Evolutionary conservation across 2,888 invertebrate genomes (phyloP).

Genomic region (Aethes cnicana): DNA sequence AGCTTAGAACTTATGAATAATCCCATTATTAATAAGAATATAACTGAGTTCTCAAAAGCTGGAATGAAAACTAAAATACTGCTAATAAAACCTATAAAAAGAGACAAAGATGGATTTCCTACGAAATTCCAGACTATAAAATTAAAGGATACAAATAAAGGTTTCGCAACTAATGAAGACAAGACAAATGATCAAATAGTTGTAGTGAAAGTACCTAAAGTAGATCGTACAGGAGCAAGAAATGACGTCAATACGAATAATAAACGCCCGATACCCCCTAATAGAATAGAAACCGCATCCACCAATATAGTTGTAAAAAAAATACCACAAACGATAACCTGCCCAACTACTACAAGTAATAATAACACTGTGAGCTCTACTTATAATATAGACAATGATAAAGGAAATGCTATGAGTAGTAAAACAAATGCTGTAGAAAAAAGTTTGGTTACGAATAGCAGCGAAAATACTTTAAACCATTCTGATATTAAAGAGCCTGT

Average conservation of each 20-base stretch:
- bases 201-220: slow-evolving; percentile 70
- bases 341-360: background rate
- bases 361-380: background rate
- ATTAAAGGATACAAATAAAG: slow-evolving; percentile 82
- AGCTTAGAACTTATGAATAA: slow-evolving; percentile 71
- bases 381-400: background rate
- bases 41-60: slow-evolving; percentile 67
- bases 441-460: slow-evolving; percentile 5
- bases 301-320: slow-evolving; percentile 1
- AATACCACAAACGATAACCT: background rate
- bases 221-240: slow-evolving; percentile 52
- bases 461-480: background rate
- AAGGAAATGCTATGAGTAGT: slow-evolving; percentile 26
- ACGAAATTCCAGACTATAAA: slow-evolving; percentile 84
- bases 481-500: background rate
- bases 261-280: slow-evolving; percentile 23
- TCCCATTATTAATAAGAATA: slow-evolving; percentile 70
- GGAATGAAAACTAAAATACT: slow-evolving; percentile 77
- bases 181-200: slow-evolving; percentile 63
- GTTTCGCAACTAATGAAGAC: slow-evolving; percentile 49
- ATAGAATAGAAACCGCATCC: background rate
- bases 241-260: slow-evolving; percentile 35
- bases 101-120: slow-evolving; percentile 61
- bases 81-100: slow-evolving; percentile 72
- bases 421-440: slow-evolving; percentile 23